Percentiles rank a stretch among this genome's conserved stretches.
phyloP scores from a whole-genome alignment of 2,113 vertebrate genomes.

The Fukomys damarensis region DNA sequence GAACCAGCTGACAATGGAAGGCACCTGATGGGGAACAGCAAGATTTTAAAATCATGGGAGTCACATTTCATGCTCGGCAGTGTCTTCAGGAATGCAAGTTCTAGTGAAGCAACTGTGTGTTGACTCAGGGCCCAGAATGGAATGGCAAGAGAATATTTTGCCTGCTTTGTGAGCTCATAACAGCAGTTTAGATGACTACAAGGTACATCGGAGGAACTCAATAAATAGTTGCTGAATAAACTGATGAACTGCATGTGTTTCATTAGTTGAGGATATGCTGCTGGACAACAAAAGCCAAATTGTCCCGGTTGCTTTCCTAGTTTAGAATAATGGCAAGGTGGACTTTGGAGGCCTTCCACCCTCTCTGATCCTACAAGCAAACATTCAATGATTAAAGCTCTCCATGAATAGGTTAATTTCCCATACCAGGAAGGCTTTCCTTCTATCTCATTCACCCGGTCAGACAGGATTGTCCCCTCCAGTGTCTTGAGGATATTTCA shows the following conservation, averaged over 20 bases:
- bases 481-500: slow-evolving; percentile 68
- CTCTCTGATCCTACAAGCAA: background rate
- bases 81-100: background rate
- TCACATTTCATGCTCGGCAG: background rate
- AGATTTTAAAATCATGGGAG: background rate
- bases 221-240: background rate
- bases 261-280: background rate
- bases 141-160: background rate
- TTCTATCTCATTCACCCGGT: slow-evolving; percentile 65
- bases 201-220: background rate
- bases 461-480: slow-evolving; percentile 51
- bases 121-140: background rate
- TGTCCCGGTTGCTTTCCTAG: background rate
- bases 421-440: slow-evolving; percentile 45
- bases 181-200: background rate
- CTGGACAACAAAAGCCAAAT: background rate
- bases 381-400: background rate
- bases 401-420: slow-evolving; percentile 62
- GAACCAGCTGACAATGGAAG: background rate
- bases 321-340: background rate
- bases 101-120: too few relatives aligned
- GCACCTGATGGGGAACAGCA: background rate
- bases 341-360: background rate
- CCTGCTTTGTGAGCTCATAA: background rate
- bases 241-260: background rate